These are phyloP conservation scores for Lordiphosa fenestrarum DNA, from an alignment of 2,888 invertebrate genomes.

Conservation along the genomic window DNA sequence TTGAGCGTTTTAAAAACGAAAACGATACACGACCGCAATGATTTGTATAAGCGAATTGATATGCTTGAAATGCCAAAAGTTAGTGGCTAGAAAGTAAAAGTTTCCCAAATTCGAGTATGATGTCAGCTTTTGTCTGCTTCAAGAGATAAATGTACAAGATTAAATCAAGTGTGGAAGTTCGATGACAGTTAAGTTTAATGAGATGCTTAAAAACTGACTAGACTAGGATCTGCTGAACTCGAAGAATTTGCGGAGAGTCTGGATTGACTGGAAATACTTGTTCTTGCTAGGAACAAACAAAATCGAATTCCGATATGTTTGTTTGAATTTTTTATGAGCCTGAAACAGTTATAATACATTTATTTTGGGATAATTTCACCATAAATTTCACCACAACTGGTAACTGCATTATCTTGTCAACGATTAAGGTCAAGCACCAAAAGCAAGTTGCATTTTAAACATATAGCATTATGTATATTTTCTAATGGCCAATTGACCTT, in stretches of 20 bases:
- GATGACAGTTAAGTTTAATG: conserved; percentile 21
- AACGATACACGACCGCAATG: conserved; percentile 30
- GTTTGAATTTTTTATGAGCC: neutral
- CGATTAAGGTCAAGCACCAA: conserved; percentile 65
- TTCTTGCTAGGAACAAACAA: conserved; percentile 17
- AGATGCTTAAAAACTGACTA: conserved; percentile 2
- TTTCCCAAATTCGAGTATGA: conserved; percentile 29
- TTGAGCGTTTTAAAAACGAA: conserved; percentile 38
- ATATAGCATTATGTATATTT: conserved; percentile 20
- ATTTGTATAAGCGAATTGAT: conserved; percentile 22
- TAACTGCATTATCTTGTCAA: conserved; percentile 39
- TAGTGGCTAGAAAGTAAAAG: conserved; percentile 58
- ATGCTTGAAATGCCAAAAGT: conserved; percentile 60
- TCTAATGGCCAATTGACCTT: conserved; percentile 25
- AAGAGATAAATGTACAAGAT: conserved; percentile 8
- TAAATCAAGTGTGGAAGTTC: conserved; percentile 15
- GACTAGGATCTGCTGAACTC: conserved; percentile 16
- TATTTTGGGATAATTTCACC: conserved; percentile 22
- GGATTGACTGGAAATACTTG: conserved; percentile 53
- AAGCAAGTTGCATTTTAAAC: conserved; percentile 61
- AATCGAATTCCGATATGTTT: conserved; percentile 1
- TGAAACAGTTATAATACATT: conserved; percentile 2
- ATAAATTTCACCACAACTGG: conserved; percentile 35
- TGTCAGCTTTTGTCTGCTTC: conserved; percentile 37
- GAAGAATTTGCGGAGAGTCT: conserved; percentile 33